Percentiles rank a stretch among this genome's conserved stretches.
These are phyloP conservation scores for Theristicus caerulescens DNA, from an alignment of 2,113 vertebrate species.

Conservation along the genomic window DNA sequence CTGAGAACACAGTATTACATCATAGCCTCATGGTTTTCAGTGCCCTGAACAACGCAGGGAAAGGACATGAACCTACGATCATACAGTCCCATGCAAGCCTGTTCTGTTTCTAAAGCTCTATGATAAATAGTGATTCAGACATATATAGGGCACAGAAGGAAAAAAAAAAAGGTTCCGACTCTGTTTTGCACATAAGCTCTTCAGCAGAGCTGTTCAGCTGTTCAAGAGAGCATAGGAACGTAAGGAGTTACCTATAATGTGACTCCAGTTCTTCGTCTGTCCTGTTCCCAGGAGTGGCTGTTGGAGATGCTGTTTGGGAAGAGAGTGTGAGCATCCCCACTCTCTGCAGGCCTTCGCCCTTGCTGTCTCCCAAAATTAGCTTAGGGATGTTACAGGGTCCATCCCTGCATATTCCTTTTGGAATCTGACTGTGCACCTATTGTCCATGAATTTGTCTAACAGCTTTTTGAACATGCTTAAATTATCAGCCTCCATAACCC, in stretches of 20 bases:
- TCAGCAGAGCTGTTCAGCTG: neutral
- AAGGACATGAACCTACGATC: neutral
- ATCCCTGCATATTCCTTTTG: neutral
- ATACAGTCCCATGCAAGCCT: neutral
- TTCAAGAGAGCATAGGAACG: neutral
- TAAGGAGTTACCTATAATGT: neutral
- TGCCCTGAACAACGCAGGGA: neutral
- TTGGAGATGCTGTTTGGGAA: neutral
- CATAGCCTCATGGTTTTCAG: neutral
- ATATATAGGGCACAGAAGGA: neutral
- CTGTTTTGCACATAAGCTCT: neutral
- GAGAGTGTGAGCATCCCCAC: neutral
- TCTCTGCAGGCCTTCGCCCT: neutral
- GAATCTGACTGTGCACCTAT: neutral
- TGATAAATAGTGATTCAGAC: neutral
- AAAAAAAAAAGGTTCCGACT: neutral
- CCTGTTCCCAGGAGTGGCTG: neutral
- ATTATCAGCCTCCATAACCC: neutral
- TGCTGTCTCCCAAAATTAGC: neutral
- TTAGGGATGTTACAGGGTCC: neutral
- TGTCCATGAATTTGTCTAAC: neutral
- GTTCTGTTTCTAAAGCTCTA: neutral
- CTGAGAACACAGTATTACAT: neutral
- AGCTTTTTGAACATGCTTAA: neutral
- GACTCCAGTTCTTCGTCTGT: neutral